phyloP scores from a whole-genome alignment of 2,888 invertebrate genomes.

The Epirrita christyi region DNA sequence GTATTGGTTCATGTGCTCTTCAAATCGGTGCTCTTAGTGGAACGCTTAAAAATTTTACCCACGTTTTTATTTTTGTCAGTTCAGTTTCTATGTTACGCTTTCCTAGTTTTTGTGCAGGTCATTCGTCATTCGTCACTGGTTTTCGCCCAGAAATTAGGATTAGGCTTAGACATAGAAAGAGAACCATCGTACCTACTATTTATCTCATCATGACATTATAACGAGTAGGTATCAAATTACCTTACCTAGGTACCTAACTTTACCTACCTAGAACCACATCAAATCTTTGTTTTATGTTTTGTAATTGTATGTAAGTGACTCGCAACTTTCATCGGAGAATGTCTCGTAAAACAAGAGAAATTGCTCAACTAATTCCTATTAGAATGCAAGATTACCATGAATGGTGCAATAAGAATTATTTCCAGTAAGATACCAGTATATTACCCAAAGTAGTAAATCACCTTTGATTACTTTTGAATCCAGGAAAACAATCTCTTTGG shows the following conservation, averaged over 20 bases:
- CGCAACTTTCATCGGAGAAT: conserved; percentile 35
- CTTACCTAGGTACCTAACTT: too few relatives aligned
- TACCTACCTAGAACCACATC: too few relatives aligned
- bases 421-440: neutral
- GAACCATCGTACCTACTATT: neutral
- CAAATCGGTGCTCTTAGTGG: too few relatives aligned
- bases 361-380: conserved; percentile 12
- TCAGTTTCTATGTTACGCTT: conserved; percentile 3
- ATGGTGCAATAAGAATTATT: neutral
- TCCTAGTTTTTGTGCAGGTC: conserved; percentile 2
- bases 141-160: neutral
- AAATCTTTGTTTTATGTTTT: conserved; percentile 1
- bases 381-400: conserved; percentile 12
- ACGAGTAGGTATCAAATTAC: neutral
- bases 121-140: conserved; percentile 8
- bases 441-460: too few relatives aligned
- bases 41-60: too few relatives aligned
- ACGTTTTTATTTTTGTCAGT: neutral
- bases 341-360: conserved; percentile 34
- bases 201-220: neutral
- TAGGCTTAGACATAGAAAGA: neutral
- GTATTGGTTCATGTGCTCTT: too few relatives aligned
- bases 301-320: conserved; percentile 1
- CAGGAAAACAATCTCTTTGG: too few relatives aligned
- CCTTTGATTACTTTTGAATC: too few relatives aligned